Evolutionary conservation across 2,888 invertebrate genomes (phyloP), one percentile per base, ranked within the genome.

Genomic region (Melieria picta): DNA sequence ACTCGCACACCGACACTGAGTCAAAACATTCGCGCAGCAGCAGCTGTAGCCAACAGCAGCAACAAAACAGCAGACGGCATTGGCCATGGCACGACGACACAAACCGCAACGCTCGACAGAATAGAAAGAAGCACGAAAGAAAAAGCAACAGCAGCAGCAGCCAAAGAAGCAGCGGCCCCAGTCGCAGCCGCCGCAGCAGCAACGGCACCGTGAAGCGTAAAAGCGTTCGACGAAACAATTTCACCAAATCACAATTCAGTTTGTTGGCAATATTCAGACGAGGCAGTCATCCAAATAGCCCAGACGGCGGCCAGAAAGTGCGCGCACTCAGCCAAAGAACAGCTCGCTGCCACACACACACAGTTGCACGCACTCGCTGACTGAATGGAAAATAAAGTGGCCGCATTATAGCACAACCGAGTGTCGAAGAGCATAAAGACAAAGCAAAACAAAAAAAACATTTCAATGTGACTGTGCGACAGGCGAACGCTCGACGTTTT

Each of bases 191-290:
- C 43, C 55, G 67, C 60, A 65, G 57, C 61, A 13, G 58, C 69
- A 16, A 46, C 30, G 30, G 11, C 30, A 5, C 48, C 30, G 16
- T 47, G 63, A 11, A 11, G 52, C 58, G 30, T 47, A 47, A 63
- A 57, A 42, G 69, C 62, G 62, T 62, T 30, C 43, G 55, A 56
- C 60, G 16, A 80, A 80, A 78, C 78, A 77, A 79, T 82, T 80
- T 77, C 71, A 78, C 70, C 61, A 72, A 73, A 75, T 72, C 66
- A 75, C 72, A 63, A 52, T 74, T 83, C 83, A 84, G 84, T 84
- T 83, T 81, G 81, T 82, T 82, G 80, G 81, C 80, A 80, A 82
- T 77, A 75, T 77, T 83, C 82, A 79, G 79, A 80, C 81, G 80
- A 79, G 79, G 79, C 81, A 80, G 83, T 30, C 30, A 30, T 30